phyloP scores from a whole-genome alignment of 2,113 vertebrate species.

The Poeciliopsis retropinna region DNA sequence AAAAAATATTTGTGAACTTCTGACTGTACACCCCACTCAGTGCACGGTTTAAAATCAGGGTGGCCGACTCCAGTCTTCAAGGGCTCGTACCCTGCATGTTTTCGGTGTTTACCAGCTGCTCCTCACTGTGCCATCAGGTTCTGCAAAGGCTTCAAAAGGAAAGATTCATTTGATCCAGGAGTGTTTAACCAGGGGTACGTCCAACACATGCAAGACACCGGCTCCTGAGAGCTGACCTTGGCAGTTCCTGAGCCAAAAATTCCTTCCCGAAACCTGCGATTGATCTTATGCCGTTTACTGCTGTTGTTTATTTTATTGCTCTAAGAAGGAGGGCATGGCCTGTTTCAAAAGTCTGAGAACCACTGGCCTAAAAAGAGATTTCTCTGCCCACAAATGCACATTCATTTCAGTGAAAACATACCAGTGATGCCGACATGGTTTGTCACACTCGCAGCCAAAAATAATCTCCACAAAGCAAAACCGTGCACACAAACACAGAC shows the following conservation, averaged over 20 bases:
- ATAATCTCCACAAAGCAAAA: background rate
- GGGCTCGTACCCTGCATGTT: background rate
- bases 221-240: background rate
- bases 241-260: background rate
- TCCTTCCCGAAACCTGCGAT: background rate
- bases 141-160: background rate
- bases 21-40: background rate
- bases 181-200: background rate
- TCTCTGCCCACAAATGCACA: background rate
- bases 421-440: constrained; percentile 16
- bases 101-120: background rate
- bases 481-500: constrained; percentile 27
- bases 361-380: background rate
- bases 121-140: background rate
- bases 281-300: no score
- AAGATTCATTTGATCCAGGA: background rate
- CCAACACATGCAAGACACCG: no score
- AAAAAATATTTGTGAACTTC: no score
- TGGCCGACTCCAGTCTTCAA: background rate
- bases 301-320: background rate
- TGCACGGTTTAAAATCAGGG: background rate
- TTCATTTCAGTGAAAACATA: background rate
- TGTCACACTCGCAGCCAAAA: constrained; percentile 17
- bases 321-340: background rate
- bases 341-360: background rate